Evolutionary conservation across 1,140 invertebrate species (phyloP).

Genomic region (Prorops nasuta): DNA sequence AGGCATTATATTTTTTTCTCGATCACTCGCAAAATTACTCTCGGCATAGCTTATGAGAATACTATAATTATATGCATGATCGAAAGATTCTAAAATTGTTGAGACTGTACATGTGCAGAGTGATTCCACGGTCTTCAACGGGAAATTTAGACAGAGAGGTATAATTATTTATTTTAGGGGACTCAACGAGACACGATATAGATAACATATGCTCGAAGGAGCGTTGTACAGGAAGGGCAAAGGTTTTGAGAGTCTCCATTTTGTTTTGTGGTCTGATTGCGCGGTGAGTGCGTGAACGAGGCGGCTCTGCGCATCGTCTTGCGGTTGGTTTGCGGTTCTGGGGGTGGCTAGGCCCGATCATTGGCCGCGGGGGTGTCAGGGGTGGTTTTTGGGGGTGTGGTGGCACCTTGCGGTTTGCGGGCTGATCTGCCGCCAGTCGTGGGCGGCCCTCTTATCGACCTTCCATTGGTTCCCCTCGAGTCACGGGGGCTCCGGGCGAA

Average conservation of each 20-base stretch:
- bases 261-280: slow-evolving; percentile 54
- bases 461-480: slow-evolving; percentile 34
- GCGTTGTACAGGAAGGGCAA: neutral
- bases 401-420: slow-evolving; percentile 58
- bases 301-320: slow-evolving; percentile 57
- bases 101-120: too few relatives aligned
- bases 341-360: slow-evolving; percentile 55
- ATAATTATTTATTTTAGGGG: too few relatives aligned
- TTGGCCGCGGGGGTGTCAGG: slow-evolving; percentile 54
- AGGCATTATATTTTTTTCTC: too few relatives aligned
- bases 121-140: too few relatives aligned
- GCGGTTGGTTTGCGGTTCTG: slow-evolving; percentile 57
- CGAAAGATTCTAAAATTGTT: too few relatives aligned
- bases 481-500: too few relatives aligned
- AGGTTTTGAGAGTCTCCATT: slow-evolving; percentile 44
- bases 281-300: slow-evolving; percentile 39
- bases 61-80: too few relatives aligned
- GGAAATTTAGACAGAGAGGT: too few relatives aligned
- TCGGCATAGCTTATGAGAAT: too few relatives aligned
- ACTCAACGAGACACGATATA: too few relatives aligned
- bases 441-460: slow-evolving; percentile 48
- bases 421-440: slow-evolving; percentile 50
- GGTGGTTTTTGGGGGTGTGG: slow-evolving; percentile 55
- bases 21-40: too few relatives aligned
- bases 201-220: too few relatives aligned